Evolutionary conservation across 2,888 invertebrate genomes (phyloP).

Genomic region (Amaurobius ferox): DNA sequence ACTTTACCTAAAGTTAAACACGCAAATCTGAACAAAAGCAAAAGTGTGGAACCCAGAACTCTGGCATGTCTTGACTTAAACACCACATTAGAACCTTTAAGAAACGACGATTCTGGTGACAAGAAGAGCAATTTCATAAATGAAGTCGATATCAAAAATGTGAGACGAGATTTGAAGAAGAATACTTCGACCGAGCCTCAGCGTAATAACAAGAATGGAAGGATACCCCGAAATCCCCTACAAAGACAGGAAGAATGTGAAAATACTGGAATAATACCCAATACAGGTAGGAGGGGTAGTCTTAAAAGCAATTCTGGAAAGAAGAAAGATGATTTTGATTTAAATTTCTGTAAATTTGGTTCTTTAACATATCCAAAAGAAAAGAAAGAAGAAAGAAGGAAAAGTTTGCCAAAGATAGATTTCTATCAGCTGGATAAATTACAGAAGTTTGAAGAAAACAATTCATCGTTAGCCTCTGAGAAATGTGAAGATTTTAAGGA

Average conservation of each 20-base stretch:
- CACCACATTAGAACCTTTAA: slow-evolving; percentile 25
- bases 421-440: not conserved
- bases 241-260: not conserved
- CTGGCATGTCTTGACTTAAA: slow-evolving; percentile 57
- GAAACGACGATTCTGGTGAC: not conserved
- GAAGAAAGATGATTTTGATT: slow-evolving; percentile 43
- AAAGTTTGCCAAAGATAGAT: slow-evolving; percentile 30
- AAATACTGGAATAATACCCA: not conserved
- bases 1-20: slow-evolving; percentile 45
- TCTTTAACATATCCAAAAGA: slow-evolving; percentile 20
- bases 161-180: not conserved
- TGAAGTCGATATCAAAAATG: not conserved
- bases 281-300: slow-evolving; percentile 21
- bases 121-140: not conserved
- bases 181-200: not conserved
- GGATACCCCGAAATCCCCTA: not conserved
- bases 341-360: slow-evolving; percentile 53
- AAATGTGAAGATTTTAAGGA: not conserved
- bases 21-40: not conserved
- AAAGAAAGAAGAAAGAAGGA: slow-evolving; percentile 21
- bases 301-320: slow-evolving; percentile 13
- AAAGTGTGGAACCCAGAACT: slow-evolving; percentile 36
- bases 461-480: not conserved
- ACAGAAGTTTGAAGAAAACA: not conserved
- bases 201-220: not conserved